Base-by-base conservation (phyloP, 2,797 vertebrate species). In the Phoebastria nigripes region DNA sequence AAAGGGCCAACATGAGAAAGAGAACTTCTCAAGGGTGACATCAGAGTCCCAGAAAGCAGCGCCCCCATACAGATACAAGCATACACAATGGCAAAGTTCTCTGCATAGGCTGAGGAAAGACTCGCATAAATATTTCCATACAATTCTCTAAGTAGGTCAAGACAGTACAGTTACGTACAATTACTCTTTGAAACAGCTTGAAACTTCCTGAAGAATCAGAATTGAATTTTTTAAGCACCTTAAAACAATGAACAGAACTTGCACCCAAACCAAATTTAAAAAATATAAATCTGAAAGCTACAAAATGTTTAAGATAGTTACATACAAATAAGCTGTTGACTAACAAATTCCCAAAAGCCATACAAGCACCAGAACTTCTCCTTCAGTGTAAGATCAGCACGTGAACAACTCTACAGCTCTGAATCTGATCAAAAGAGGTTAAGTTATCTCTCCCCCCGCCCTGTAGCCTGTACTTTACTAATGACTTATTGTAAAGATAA, bases 121-220 rank as follows among this genome's bases (percentile, higher is more conserved):
- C 56, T 83, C 81, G 18, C 56, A 55, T 47, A 92, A 81, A 28
- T 59, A 87, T 55, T 90, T 81, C 81, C 62, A 62, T 31, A 25
- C 8, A 63, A 35, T 47, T 69, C 47, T n/a, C 3, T 52, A 78
- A 82, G 65, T 49, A 80, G 46, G 63, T 58, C 67, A 87, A 52
- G 56, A 74, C 6, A 67, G 39, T n/a, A 69, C 31, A 73, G 66
- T 66, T 72, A 46, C 0, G 1, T 15, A 37, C 22, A 81, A 35
- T 29, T 79, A 46, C 31, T 87, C 37, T 79, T 76, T 31, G 58
- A 91, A 82, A 83, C 5, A 81, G 42, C 16, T 26, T 61, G 9
- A 77, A 81, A 70, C 42, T 62, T 82, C 28, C 62, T 44, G 11
- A 66, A 92, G 33, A 80, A 73, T 35, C 55, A 82, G 47, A 80